Percentiles rank a stretch among this genome's conserved stretches.
These are phyloP conservation scores for Entelurus aequoreus DNA, from an alignment of 2,113 vertebrate genomes.

Conservation along the genomic window DNA sequence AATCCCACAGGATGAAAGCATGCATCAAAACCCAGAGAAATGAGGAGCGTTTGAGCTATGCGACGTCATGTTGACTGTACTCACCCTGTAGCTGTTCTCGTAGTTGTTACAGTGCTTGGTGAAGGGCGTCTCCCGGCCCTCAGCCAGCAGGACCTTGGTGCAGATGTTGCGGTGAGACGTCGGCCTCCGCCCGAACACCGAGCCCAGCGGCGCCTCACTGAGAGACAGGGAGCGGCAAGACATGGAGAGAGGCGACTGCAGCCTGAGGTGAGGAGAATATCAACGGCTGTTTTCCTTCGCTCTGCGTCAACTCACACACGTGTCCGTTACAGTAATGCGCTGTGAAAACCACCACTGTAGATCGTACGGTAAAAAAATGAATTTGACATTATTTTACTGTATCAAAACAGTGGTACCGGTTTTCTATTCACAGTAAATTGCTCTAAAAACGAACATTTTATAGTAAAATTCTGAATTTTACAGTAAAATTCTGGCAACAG, in stretches of 20 bases:
- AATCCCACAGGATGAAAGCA: too few species aligned
- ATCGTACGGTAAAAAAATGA: too few species aligned
- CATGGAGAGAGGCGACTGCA: slow-evolving; percentile 69
- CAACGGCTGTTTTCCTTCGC: not conserved
- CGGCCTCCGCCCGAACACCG: slow-evolving; percentile 74
- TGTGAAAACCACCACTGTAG: too few species aligned
- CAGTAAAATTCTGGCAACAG: too few species aligned
- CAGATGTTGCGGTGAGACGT: slow-evolving; percentile 82
- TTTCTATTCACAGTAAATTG: too few species aligned
- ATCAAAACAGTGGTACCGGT: too few species aligned
- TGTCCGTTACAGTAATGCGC: not conserved
- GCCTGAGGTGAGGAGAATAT: slow-evolving; percentile 31
- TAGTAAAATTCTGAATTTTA: too few species aligned
- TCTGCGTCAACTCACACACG: not conserved
- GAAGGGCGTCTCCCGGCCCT: slow-evolving; percentile 81
- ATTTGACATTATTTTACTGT: too few species aligned
- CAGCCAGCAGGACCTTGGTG: slow-evolving; percentile 87
- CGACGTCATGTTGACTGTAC: slow-evolving; percentile 14
- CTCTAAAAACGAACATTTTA: too few species aligned
- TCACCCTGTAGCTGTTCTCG: slow-evolving; percentile 83
- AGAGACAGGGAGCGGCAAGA: slow-evolving; percentile 65
- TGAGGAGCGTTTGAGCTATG: too few species aligned
- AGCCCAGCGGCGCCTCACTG: slow-evolving; percentile 72
- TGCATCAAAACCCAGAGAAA: too few species aligned
- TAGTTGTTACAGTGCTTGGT: slow-evolving; percentile 83